Percentiles rank a stretch among this genome's conserved stretches.
Conservation (phyloP, 2,888 invertebrate genomes). For the Hartigia nigra region DNA sequence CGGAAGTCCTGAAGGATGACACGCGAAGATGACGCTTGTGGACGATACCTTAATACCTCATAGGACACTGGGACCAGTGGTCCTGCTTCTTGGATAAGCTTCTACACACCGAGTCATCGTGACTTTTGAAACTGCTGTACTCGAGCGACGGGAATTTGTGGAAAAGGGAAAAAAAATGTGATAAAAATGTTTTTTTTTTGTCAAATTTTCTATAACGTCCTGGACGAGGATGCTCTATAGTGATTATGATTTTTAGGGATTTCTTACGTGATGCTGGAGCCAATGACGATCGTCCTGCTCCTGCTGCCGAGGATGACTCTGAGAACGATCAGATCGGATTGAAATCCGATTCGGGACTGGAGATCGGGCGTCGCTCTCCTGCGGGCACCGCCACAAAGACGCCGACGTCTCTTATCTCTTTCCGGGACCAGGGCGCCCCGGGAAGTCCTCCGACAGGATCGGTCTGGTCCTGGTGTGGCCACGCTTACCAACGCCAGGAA, state of each 20-base stretch:
- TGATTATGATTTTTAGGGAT: not conserved
- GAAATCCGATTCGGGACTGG: conserved; percentile 41
- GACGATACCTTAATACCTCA: not conserved
- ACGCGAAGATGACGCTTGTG: not conserved
- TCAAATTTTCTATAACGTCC: conserved; percentile 2
- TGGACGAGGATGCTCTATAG: not conserved
- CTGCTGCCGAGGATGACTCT: conserved; percentile 21
- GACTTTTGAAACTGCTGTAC: not conserved
- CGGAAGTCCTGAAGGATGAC: not conserved
- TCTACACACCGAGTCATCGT: not conserved
- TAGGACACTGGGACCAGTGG: not conserved
- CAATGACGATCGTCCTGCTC: conserved; percentile 10
- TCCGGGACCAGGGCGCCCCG: conserved; percentile 48
- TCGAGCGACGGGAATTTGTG: not conserved
- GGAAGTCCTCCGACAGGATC: conserved; percentile 46
- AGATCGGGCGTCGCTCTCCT: conserved; percentile 40
- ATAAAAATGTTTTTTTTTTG: not conserved
- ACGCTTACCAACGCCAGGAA: conserved; percentile 28
- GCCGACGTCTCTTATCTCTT: conserved; percentile 59
- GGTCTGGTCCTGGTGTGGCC: conserved; percentile 25
- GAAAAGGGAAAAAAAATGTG: not conserved
- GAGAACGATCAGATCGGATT: conserved; percentile 34
- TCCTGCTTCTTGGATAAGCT: not conserved
- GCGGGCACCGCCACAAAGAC: conserved; percentile 54
- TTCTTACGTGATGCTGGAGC: conserved; percentile 11